Evolutionary conservation across 2,797 vertebrate species (phyloP).

Genomic region (Cottoperca gobio): DNA sequence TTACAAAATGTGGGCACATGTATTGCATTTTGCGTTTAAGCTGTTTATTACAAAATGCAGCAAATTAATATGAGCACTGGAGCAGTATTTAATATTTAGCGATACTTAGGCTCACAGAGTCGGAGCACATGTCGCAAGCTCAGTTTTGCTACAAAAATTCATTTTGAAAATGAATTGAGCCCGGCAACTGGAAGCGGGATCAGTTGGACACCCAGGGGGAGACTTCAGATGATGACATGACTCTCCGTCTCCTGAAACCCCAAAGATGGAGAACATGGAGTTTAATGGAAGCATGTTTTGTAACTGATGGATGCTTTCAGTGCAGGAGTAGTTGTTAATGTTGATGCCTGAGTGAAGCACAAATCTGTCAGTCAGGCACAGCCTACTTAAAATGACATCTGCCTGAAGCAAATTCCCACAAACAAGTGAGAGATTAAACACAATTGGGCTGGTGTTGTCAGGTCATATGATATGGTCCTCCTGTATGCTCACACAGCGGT

Average conservation of each 20-base stretch:
- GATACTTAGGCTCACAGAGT: background rate
- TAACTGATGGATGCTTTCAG: no score
- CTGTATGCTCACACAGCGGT: no score
- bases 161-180: background rate
- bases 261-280: background rate
- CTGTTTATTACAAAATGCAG: no score
- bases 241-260: background rate
- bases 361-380: background rate
- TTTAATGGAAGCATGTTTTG: background rate
- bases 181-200: background rate
- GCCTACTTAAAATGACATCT: background rate
- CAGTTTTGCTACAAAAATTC: background rate
- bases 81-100: background rate
- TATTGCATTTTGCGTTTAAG: no score
- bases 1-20: no score
- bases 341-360: background rate
- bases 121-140: background rate
- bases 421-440: background rate
- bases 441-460: background rate
- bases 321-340: background rate
- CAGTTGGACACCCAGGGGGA: background rate
- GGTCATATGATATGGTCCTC: background rate
- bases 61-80: background rate
- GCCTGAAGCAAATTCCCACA: background rate
- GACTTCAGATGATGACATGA: constrained; percentile 14